A percentile compares a stretch with the other conserved stretches of the same genome.
Conservation (phyloP, 2,113 vertebrate genomes). For the Sceloporus tristichus region DNA sequence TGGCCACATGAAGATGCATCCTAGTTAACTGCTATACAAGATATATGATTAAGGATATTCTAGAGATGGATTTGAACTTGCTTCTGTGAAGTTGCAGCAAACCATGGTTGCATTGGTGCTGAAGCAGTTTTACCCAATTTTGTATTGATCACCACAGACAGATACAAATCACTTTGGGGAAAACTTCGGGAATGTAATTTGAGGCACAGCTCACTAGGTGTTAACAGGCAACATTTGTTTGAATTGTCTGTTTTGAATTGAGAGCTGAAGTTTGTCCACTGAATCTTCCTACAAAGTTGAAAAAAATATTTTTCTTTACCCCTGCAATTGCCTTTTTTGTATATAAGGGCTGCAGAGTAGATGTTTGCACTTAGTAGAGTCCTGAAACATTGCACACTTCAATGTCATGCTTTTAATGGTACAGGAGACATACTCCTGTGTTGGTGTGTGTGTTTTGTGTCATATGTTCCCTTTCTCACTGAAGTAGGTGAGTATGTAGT, state of each 20-base stretch:
- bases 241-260: neutral
- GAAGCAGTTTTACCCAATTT: no score
- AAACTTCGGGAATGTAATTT: neutral
- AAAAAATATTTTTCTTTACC: neutral
- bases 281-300: neutral
- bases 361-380: no score
- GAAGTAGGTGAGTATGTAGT: no score
- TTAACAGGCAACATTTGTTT: neutral
- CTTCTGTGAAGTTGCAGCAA: neutral
- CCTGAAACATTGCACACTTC: neutral
- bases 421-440: no score
- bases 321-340: neutral
- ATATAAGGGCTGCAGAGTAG: neutral
- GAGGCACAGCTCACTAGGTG: neutral
- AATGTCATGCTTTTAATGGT: neutral
- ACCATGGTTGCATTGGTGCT: neutral
- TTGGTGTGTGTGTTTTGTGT: neutral
- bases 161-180: neutral
- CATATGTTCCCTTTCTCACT: neutral
- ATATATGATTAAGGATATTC: slow-evolving; percentile 48
- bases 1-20: slow-evolving; percentile 37
- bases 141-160: neutral
- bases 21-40: slow-evolving; percentile 25
- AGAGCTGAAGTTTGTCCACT: neutral
- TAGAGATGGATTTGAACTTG: neutral